Percentiles rank a stretch among this genome's conserved stretches.
Evolutionary conservation across 2,888 invertebrate genomes (phyloP).

Genomic region (Dasysyrphus albostriatus): DNA sequence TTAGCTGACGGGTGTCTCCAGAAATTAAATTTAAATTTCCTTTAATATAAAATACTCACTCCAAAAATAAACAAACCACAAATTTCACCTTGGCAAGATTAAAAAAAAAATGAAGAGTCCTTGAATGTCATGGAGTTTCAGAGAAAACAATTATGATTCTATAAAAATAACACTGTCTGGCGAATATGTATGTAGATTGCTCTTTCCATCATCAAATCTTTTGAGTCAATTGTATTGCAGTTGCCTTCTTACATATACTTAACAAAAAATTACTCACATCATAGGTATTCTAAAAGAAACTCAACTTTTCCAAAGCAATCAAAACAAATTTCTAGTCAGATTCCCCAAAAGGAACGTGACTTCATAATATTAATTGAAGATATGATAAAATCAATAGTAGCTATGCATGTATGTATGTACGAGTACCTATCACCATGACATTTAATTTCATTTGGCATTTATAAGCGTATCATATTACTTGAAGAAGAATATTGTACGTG

Average conservation of each 20-base stretch:
- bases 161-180: neutral
- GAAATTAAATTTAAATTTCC: neutral
- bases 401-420: too few relatives aligned
- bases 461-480: neutral
- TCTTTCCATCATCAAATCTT: neutral
- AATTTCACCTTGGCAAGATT: neutral
- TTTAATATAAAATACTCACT: neutral
- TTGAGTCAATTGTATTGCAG: neutral
- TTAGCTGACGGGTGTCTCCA: too few relatives aligned
- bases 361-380: conserved; percentile 16
- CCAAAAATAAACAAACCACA: too few relatives aligned
- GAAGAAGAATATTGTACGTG: neutral
- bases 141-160: neutral
- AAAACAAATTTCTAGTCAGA: conserved; percentile 29
- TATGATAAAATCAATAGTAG: conserved; percentile 20
- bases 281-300: neutral
- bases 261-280: neutral
- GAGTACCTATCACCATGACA: conserved; percentile 1
- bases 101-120: neutral
- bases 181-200: too few relatives aligned
- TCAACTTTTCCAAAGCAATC: conserved; percentile 28
- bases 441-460: neutral
- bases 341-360: neutral
- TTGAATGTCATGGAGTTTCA: neutral
- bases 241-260: neutral